These are phyloP conservation scores for Dolichopus griseipennis DNA, from an alignment of 2,888 invertebrate species.

Conservation along the genomic window DNA sequence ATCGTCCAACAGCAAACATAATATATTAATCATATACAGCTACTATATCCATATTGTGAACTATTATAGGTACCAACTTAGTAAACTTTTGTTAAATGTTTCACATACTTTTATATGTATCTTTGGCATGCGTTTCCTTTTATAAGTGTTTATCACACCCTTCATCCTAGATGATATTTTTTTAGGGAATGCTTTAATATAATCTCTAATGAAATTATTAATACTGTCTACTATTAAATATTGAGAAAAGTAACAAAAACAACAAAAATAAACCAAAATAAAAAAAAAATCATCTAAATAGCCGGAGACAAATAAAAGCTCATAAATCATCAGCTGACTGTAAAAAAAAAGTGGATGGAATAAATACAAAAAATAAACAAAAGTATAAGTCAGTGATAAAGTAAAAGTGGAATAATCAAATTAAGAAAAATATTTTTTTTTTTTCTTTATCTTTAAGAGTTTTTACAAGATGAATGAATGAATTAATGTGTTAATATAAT, in stretches of 20 bases:
- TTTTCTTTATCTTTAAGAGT: not conserved
- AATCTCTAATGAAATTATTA: not conserved
- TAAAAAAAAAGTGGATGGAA: not conserved
- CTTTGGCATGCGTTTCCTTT: too few relatives aligned
- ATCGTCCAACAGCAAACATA: too few relatives aligned
- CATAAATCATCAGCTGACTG: not conserved
- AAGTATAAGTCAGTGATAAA: not conserved
- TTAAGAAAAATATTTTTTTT: not conserved
- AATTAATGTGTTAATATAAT: not conserved
- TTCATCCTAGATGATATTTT: not conserved
- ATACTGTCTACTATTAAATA: not conserved
- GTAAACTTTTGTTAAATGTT: too few relatives aligned
- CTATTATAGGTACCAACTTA: too few relatives aligned
- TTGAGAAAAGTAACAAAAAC: not conserved
- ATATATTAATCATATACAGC: too few relatives aligned
- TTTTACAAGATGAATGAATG: not conserved
- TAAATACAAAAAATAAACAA: not conserved
- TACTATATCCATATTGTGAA: too few relatives aligned
- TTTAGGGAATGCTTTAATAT: too few relatives aligned
- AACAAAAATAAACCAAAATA: not conserved
- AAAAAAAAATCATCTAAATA: not conserved
- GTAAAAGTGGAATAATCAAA: slow-evolving; percentile 6
- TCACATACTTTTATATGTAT: too few relatives aligned
- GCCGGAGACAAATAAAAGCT: not conserved
- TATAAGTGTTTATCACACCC: not conserved